These are phyloP conservation scores for Harpalus rufipes DNA, from an alignment of 2,888 invertebrate genomes.

Conservation along the genomic window DNA sequence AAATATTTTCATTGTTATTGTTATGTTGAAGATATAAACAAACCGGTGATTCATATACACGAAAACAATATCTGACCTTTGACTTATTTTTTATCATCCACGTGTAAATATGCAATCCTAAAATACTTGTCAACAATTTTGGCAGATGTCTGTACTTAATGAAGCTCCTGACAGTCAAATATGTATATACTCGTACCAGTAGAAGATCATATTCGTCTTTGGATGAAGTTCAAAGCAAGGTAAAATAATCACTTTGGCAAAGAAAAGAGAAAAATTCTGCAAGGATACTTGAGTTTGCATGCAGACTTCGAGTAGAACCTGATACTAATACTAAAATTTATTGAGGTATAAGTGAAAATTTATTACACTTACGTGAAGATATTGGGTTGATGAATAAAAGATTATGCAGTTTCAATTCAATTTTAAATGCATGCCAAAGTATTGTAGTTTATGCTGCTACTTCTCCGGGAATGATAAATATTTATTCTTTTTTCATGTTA, in stretches of 20 bases:
- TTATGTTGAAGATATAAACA: not conserved
- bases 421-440: slow-evolving; percentile 18
- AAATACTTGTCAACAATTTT: slow-evolving; percentile 26
- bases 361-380: slow-evolving; percentile 25
- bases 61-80: not conserved
- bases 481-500: not conserved
- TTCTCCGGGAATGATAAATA: not conserved
- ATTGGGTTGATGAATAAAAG: slow-evolving; percentile 46
- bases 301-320: slow-evolving; percentile 22
- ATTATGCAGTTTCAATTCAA: slow-evolving; percentile 1
- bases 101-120: slow-evolving; percentile 32
- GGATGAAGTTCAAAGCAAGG: slow-evolving; percentile 46
- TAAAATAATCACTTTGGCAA: slow-evolving; percentile 37
- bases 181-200: too few species aligned
- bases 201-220: slow-evolving; percentile 2
- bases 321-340: slow-evolving; percentile 24
- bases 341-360: slow-evolving; percentile 42
- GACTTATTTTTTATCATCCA: not conserved
- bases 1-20: not conserved
- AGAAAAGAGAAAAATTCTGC: slow-evolving; percentile 9
- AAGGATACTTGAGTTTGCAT: slow-evolving; percentile 3
- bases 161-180: slow-evolving; percentile 21
- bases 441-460: not conserved
- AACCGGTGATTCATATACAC: not conserved
- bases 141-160: slow-evolving; percentile 9